Evolutionary conservation across 2,797 vertebrate species (phyloP).

Genomic region (Graptemys geographica): DNA sequence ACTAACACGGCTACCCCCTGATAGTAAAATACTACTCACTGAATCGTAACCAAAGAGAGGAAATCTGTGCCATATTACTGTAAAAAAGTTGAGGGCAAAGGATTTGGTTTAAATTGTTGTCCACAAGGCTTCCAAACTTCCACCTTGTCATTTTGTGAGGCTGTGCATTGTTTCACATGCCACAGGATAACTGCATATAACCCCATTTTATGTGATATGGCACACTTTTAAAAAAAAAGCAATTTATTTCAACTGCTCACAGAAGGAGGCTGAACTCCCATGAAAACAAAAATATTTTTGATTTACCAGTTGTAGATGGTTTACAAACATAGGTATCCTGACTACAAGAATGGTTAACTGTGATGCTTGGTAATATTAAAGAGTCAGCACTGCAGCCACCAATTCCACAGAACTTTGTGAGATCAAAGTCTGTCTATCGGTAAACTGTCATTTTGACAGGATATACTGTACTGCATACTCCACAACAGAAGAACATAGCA

Average conservation of each 20-base stretch:
- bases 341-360: conserved; percentile 50
- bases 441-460: conserved; percentile 57
- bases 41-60: not conserved
- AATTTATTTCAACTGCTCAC: conserved; percentile 73
- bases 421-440: not conserved
- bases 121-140: conserved; percentile 56
- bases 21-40: not conserved
- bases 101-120: conserved; percentile 31
- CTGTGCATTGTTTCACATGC: conserved; percentile 42
- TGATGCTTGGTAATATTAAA: conserved; percentile 20
- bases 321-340: conserved; percentile 67
- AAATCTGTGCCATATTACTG: not conserved
- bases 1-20: too few relatives aligned
- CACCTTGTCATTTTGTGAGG: conserved; percentile 45
- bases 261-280: conserved; percentile 66
- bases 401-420: conserved; percentile 10
- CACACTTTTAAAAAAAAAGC: conserved; percentile 41
- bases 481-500: not conserved
- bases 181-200: conserved; percentile 69
- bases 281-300: conserved; percentile 49
- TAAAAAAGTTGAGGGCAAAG: not conserved
- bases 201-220: conserved; percentile 59
- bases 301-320: conserved; percentile 37
- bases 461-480: conserved; percentile 9
- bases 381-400: conserved; percentile 25